Conservation (phyloP, 2,888 invertebrate species). For the Erannis defoliaria region DNA sequence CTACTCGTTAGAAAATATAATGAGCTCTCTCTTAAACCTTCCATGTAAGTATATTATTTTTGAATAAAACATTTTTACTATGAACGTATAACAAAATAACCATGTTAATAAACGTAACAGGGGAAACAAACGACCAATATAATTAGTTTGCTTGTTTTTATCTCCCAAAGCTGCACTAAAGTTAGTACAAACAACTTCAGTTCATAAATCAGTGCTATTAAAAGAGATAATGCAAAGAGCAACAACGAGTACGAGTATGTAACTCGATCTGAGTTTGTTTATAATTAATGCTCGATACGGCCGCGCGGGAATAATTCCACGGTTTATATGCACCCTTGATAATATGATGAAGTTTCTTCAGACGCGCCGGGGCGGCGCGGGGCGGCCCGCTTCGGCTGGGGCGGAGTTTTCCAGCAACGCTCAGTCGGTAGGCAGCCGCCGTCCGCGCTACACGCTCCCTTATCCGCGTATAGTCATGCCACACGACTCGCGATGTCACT, state of each 20-base stretch:
- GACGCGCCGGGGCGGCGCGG: conserved; percentile 74
- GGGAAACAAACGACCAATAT: conserved; percentile 5
- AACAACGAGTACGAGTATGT: conserved; percentile 43
- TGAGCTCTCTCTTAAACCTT: conserved; percentile 4
- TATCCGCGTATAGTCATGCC: conserved; percentile 64
- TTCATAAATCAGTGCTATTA: conserved; percentile 48
- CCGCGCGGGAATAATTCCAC: conserved; percentile 78
- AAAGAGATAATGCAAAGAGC: conserved; percentile 50
- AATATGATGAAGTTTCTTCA: conserved; percentile 81
- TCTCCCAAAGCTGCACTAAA: conserved; percentile 6
- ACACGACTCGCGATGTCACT: conserved; percentile 81
- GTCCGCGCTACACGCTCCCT: conserved; percentile 67
- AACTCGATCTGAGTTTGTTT: conserved; percentile 72
- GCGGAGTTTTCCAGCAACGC: conserved; percentile 74
- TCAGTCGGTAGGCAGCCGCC: conserved; percentile 85
- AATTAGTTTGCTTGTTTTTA: conserved; percentile 4
- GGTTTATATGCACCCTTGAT: conserved; percentile 83
- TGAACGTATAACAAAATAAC: no score
- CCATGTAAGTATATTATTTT: no score
- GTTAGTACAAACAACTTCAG: conserved; percentile 12
- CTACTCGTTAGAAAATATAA: background rate
- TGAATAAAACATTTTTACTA: no score
- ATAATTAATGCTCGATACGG: conserved; percentile 78
- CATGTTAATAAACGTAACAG: background rate
- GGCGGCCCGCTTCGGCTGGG: conserved; percentile 74